These are phyloP conservation scores for Vimba vimba DNA, from an alignment of 2,113 vertebrate species.

Conservation along the genomic window DNA sequence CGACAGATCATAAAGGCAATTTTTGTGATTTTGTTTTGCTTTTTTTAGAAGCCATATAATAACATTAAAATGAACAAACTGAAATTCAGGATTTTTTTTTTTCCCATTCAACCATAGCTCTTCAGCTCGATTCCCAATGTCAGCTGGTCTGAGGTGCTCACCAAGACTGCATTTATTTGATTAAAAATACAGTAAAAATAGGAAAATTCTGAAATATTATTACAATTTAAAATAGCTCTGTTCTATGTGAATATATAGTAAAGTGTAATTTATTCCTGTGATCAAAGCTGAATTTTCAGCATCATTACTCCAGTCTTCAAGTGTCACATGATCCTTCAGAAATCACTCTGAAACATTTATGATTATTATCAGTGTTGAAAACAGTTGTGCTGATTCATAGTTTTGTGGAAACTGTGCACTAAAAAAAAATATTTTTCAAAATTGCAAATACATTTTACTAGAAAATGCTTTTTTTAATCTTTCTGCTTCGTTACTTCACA, in stretches of 20 bases:
- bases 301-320: background rate
- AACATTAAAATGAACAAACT: no score
- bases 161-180: background rate
- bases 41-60: no score
- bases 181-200: background rate
- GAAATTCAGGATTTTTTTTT: no score
- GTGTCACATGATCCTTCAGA: slow-evolving; percentile 3
- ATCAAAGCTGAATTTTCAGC: background rate
- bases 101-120: no score
- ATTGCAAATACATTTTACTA: no score
- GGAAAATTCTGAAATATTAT: background rate
- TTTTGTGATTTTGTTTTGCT: no score
- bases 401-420: background rate
- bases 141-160: background rate
- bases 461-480: no score
- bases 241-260: background rate
- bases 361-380: background rate
- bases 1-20: no score
- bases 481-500: no score
- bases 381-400: background rate
- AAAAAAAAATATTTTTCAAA: no score
- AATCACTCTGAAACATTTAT: background rate
- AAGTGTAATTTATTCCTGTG: background rate
- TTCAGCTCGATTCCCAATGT: background rate
- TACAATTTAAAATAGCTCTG: background rate